Evolutionary conservation across 2,888 invertebrate genomes (phyloP).

Genomic region (Troides oblongomaculatus): DNA sequence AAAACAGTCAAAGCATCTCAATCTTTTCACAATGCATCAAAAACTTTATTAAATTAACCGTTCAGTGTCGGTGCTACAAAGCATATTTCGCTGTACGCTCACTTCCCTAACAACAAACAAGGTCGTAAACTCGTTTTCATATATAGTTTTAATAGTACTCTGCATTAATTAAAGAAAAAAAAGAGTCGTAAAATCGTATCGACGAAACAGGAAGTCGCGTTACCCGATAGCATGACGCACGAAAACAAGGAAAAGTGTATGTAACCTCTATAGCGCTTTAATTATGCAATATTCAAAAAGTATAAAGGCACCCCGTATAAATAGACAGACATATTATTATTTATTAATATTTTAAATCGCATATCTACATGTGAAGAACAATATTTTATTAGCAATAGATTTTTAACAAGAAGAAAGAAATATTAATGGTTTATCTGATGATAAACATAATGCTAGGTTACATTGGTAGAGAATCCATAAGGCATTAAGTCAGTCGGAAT

Average conservation of each 20-base stretch:
- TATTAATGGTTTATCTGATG: too few species aligned
- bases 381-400: background rate
- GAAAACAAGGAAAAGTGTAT: background rate
- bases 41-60: background rate
- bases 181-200: background rate
- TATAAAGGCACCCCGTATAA: too few species aligned
- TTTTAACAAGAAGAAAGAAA: background rate
- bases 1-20: too few species aligned
- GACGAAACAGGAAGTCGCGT: constrained; percentile 17
- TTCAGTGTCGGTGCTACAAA: background rate
- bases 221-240: constrained; percentile 15
- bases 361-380: too few species aligned
- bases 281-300: too few species aligned
- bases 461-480: too few species aligned
- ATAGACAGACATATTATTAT: too few species aligned
- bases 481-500: too few species aligned
- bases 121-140: constrained; percentile 4
- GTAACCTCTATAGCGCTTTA: background rate
- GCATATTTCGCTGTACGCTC: background rate
- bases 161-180: constrained; percentile 15
- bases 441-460: too few species aligned
- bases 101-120: constrained; percentile 9
- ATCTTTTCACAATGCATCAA: background rate
- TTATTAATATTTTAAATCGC: background rate
- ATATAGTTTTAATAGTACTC: background rate